Evolutionary conservation across 2,888 invertebrate species (phyloP), one percentile per base, ranked within the genome.

Genomic region (Catocala fraxini): DNA sequence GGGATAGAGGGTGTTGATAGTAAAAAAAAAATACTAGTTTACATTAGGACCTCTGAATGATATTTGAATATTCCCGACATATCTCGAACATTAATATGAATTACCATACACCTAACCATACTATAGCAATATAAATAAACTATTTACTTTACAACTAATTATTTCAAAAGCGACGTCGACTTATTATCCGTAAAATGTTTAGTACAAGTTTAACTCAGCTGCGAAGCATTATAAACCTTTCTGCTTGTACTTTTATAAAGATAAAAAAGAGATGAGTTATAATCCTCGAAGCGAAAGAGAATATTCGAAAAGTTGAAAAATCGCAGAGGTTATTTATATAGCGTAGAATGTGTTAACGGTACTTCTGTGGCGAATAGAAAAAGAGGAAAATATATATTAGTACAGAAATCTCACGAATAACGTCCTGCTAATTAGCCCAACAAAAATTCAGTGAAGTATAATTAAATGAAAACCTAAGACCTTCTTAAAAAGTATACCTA

Each of bases 201-300:
- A 72, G 73, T 74, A 73, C 75, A 78, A 76, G 71, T 77, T 73
- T 54, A 57, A 56, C 64, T 55, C 64, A 65, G 66, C 71, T 57
- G 52, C 53, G 51, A 62, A 70, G 55, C 63, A 70, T 74, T 75
- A 70, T 71, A 47, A 68, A 81, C 72, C 65, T 75, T 71, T 65
- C 65, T 70, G 59, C 59, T 67, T 61, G 64, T 57, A 49, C 59
- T 58, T 68, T 66, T 55, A 58, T 51, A 53, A 74, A 70, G 59
- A 72, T 25, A 25, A 25, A 25, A 25, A 25, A 69, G 63, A 56
- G 51, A 68, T 67, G 68, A 69, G 63, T 62, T 71, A 73, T 62
- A 73, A 79, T 73, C 70, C 66, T 65, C 55, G 51, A 65, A 67
- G 65, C 68, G 63, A 63, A 68, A 51, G 70, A 65, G 62, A 64